A percentile compares a stretch with the other conserved stretches of the same genome.
These are phyloP conservation scores for Dermatemys mawii DNA, from an alignment of 2,113 vertebrate genomes.

Conservation along the genomic window DNA sequence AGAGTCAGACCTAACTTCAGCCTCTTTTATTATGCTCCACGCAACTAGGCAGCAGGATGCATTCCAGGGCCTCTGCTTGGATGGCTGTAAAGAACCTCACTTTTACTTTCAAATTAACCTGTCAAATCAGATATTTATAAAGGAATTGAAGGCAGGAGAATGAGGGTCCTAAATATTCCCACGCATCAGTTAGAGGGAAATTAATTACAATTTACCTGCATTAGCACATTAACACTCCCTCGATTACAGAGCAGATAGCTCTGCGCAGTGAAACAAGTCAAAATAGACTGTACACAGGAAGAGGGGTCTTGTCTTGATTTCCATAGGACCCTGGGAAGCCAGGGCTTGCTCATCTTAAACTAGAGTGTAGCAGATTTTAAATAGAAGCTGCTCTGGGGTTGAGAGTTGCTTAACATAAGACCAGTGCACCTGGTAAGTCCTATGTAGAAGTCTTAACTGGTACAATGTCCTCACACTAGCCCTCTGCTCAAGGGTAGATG, in stretches of 20 bases:
- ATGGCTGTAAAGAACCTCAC: constrained; percentile 77
- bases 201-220: constrained; percentile 80
- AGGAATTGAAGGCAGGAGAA: constrained; percentile 76
- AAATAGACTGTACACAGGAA: not conserved
- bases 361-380: accelerated
- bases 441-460: accelerated
- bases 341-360: not conserved
- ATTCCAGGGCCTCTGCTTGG: constrained; percentile 73
- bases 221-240: constrained; percentile 70
- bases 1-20: constrained; percentile 74
- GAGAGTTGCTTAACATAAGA: not conserved
- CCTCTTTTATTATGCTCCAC: constrained; percentile 76
- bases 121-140: constrained; percentile 80
- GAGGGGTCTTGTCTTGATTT: not conserved
- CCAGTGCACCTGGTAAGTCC: not conserved
- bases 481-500: not conserved
- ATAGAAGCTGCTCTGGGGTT: not conserved
- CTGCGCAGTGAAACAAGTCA: constrained; percentile 38
- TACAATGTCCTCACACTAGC: not conserved
- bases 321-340: not conserved
- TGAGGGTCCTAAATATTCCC: constrained; percentile 76
- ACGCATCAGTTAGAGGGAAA: constrained; percentile 81
- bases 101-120: constrained; percentile 84
- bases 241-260: constrained; percentile 51
- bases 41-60: constrained; percentile 62